A percentile compares a stretch with the other conserved stretches of the same genome.
Conservation (phyloP, 1,140 invertebrate species). For the Trachymyrmex cornetzi region DNA sequence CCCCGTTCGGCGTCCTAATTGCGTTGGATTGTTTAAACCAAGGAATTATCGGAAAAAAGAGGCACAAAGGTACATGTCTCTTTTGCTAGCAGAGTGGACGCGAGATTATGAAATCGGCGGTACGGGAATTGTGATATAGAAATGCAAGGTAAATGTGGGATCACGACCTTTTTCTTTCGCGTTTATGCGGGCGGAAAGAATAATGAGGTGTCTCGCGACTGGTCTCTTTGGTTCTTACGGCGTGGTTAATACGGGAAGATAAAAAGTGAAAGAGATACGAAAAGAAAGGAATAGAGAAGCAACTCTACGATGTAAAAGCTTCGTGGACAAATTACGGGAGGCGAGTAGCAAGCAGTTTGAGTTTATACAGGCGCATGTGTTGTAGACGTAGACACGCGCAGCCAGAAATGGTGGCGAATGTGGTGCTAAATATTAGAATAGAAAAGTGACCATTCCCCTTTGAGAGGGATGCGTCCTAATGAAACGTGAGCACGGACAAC, state of each 20-base stretch:
- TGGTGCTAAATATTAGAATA: slow-evolving; percentile 60
- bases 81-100: neutral
- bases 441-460: slow-evolving; percentile 66
- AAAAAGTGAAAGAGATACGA: slow-evolving; percentile 7
- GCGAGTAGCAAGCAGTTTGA: slow-evolving; percentile 8
- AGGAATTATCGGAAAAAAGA: slow-evolving; percentile 20
- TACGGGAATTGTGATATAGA: neutral
- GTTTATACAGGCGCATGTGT: neutral
- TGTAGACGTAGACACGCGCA: no score
- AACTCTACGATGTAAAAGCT: slow-evolving; percentile 19
- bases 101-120: neutral
- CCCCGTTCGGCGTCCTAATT: no score
- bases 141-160: slow-evolving; percentile 29
- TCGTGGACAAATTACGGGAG: slow-evolving; percentile 32
- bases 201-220: slow-evolving; percentile 36
- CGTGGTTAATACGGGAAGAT: neutral
- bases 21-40: slow-evolving; percentile 13
- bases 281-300: neutral
- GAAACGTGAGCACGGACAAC: slow-evolving; percentile 66
- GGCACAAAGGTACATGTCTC: neutral
- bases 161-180: slow-evolving; percentile 46
- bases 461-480: slow-evolving; percentile 57
- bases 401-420: neutral
- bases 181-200: slow-evolving; percentile 39
- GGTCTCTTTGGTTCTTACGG: neutral